phyloP scores from a whole-genome alignment of 2,113 vertebrate species.

The Orycteropus afer region DNA sequence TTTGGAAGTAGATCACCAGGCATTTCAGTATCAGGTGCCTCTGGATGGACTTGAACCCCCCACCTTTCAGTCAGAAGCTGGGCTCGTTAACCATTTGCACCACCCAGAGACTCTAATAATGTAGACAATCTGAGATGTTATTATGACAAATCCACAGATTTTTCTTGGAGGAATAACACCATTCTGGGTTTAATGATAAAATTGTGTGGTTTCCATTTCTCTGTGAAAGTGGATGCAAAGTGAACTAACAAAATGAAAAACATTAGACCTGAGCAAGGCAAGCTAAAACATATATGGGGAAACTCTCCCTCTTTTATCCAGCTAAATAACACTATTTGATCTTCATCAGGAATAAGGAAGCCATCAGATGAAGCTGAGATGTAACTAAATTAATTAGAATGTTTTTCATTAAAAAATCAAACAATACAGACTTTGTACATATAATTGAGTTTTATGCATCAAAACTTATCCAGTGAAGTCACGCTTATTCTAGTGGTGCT shows the following conservation, averaged over 20 bases:
- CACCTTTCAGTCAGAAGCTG: background rate
- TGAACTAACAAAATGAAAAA: background rate
- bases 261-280: background rate
- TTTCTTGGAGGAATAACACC: background rate
- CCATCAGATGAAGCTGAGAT: background rate
- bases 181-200: background rate
- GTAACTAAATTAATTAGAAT: background rate
- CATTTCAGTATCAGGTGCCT: background rate
- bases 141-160: background rate
- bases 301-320: background rate
- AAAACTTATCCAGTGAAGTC: background rate
- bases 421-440: background rate
- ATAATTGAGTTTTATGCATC: background rate
- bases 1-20: background rate
- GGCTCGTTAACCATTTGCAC: background rate
- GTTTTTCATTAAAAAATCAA: conserved; percentile 48
- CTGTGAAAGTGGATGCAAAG: background rate
- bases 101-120: background rate
- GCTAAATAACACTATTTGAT: background rate
- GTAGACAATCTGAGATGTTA: background rate
- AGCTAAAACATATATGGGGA: background rate
- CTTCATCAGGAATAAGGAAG: background rate
- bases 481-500: background rate
- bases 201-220: background rate
- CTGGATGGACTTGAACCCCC: background rate